A percentile compares a stretch with the other conserved stretches of the same genome.
These are phyloP conservation scores for Athene noctua DNA, from an alignment of 2,113 vertebrate genomes.

Conservation along the genomic window DNA sequence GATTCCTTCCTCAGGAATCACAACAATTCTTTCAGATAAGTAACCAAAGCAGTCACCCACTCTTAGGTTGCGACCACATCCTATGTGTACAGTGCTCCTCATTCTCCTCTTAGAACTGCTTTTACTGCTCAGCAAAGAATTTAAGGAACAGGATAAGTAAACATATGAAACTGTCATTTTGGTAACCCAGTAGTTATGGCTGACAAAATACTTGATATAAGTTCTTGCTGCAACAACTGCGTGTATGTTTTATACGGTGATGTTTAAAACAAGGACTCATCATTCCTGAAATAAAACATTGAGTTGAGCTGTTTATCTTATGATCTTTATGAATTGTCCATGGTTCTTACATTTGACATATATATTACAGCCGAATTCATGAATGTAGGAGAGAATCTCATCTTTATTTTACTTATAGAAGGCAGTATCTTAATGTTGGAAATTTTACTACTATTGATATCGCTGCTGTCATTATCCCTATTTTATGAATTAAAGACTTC, in stretches of 20 bases:
- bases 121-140: background rate
- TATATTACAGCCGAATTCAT: background rate
- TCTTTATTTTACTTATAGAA: background rate
- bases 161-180: background rate
- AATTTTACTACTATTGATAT: background rate
- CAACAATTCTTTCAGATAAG: background rate
- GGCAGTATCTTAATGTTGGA: background rate
- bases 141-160: background rate
- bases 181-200: background rate
- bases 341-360: background rate
- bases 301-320: background rate
- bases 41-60: background rate
- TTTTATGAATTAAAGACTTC: background rate
- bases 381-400: background rate
- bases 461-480: background rate
- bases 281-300: background rate
- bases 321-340: background rate
- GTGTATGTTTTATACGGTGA: fast-evolving
- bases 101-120: background rate
- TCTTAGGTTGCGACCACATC: background rate
- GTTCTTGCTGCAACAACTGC: background rate
- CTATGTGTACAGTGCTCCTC: background rate
- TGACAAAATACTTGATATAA: background rate
- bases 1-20: background rate
- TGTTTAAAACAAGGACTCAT: background rate